phyloP scores from a whole-genome alignment of 2,113 vertebrate species.

The Malurus melanocephalus region DNA sequence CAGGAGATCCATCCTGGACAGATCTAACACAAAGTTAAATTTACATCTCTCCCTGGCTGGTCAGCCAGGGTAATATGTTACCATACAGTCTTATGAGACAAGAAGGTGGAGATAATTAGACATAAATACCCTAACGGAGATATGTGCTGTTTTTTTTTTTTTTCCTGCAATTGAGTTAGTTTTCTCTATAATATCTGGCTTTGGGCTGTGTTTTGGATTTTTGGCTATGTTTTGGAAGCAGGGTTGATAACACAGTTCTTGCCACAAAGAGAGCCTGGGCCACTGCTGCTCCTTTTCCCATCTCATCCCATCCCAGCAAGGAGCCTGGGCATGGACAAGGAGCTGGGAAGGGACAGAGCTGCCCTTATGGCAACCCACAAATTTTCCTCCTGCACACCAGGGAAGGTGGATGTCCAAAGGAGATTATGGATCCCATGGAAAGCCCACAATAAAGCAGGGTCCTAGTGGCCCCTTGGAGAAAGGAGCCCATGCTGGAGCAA shows the following conservation, averaged over 20 bases:
- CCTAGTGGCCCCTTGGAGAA: too few species aligned
- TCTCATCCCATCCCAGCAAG: too few species aligned
- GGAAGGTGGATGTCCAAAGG: neutral
- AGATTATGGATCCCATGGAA: neutral
- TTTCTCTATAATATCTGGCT: neutral
- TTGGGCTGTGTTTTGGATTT: neutral
- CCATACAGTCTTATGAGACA: neutral
- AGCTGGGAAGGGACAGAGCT: neutral
- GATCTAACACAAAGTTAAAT: neutral
- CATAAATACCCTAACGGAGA: fast-evolving
- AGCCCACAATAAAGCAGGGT: neutral
- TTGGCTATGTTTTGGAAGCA: too few species aligned
- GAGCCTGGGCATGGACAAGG: too few species aligned
- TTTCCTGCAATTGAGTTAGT: neutral
- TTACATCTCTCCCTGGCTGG: fast-evolving
- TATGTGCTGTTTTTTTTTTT: neutral
- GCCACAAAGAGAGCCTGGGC: neutral
- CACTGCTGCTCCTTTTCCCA: neutral
- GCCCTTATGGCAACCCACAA: neutral
- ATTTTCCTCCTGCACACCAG: neutral
- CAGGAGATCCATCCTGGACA: neutral
- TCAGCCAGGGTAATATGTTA: fast-evolving
- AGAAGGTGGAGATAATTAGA: neutral
- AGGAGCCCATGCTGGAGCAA: neutral
- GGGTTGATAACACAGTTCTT: neutral